These are phyloP conservation scores for Trachops cirrhosus DNA, from an alignment of 2,797 vertebrate genomes.

Conservation along the genomic window DNA sequence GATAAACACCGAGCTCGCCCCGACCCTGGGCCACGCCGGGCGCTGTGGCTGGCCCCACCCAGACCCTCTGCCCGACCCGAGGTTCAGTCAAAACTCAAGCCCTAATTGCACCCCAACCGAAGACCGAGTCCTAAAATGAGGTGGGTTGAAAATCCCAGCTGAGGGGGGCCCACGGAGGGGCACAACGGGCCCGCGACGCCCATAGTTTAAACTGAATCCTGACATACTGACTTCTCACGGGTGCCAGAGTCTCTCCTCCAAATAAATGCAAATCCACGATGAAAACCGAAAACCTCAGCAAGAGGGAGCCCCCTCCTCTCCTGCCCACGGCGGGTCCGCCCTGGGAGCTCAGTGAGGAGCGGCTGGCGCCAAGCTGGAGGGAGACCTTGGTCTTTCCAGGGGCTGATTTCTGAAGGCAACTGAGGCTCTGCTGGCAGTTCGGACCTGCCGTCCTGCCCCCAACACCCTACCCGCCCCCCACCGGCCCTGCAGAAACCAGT, in stretches of 20 bases:
- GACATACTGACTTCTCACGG: neutral
- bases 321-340: rapidly evolving
- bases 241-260: neutral
- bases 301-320: neutral
- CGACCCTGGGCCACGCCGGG: slow-evolving; percentile 65
- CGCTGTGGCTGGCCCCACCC: slow-evolving; percentile 60
- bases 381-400: rapidly evolving
- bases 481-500: neutral
- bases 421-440: neutral
- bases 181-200: rapidly evolving
- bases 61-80: slow-evolving; percentile 58
- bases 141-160: neutral
- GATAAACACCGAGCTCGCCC: slow-evolving; percentile 54
- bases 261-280: neutral
- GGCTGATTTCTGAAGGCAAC: neutral
- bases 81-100: slow-evolving; percentile 55
- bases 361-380: neutral
- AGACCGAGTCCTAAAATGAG: slow-evolving; percentile 25
- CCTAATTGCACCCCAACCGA: slow-evolving; percentile 51
- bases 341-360: neutral
- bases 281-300: neutral
- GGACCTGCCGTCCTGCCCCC: neutral
- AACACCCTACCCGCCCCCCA: too few species aligned
- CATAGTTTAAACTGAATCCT: neutral
- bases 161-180: neutral